Base-by-base conservation (phyloP, 2,888 invertebrate species). In the Leptothorax acervorum region DNA sequence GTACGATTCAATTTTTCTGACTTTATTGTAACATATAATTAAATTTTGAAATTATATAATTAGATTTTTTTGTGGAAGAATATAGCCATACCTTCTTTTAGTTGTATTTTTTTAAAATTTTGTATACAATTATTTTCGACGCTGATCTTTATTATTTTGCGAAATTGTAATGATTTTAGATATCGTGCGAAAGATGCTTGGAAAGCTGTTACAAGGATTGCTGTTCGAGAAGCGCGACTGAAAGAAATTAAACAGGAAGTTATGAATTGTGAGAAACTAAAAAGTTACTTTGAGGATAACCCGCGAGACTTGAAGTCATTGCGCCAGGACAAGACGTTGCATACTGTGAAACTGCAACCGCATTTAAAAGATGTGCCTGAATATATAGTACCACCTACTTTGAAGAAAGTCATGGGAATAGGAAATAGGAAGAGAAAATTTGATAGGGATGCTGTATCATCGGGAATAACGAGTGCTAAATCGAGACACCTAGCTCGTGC, bases 181-280 rank as follows among this genome's bases (percentile, higher is more conserved):
- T 99, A 99, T 95, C 96, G 99, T 90, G 98, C 99, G 0, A 97
- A 97, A 93, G 99, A 99, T 96, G 99, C 99, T 4, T 98, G 99
- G 97, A 97, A 98, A 92, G 98, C 99, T 0, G 98, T 99, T 11
- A 99, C 99, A 60, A 73, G 73, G n/a, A 97, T 98, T 85, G 99
- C 99, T 0, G 97, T 99, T 2, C 96, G 98, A 68, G 99, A 99
- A 95, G 99, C 99, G 0, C 96, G 99, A 35, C 96, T 99, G 71
- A 98, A 98, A 94, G 99, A 99, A 96, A 99, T 99, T 91, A 98
- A 98, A 94, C 96, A 96, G 84, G 99, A 99, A 95, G 97, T 99
- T 83, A 96, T 99, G 86, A 98, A 98, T 94, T 99, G 98, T 87
- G 97, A 98, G 93, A 99, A 73, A 18, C 15, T 73, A 11, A 73